Conservation (phyloP, 2,797 vertebrate species). For the Gymnopithys bicolor region DNA sequence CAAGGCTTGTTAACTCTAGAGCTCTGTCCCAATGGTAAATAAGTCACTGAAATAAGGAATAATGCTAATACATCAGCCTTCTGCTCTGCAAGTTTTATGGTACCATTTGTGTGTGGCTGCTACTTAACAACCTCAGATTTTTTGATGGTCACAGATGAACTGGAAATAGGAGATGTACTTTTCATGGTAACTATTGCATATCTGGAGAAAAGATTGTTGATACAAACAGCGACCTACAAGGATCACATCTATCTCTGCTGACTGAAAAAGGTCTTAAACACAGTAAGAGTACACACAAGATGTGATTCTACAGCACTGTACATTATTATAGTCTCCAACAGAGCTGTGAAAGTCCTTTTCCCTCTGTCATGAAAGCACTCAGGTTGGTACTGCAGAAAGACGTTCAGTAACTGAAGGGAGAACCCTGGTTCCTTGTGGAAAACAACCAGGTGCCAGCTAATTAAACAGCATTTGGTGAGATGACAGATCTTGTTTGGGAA, state of each 20-base stretch:
- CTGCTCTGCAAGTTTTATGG: background rate
- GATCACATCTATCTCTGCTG: background rate
- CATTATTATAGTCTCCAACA: background rate
- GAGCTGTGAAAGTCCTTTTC: background rate
- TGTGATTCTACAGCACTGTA: background rate
- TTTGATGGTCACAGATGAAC: background rate
- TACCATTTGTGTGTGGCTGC: background rate
- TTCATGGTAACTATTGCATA: constrained; percentile 16
- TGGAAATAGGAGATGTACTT: constrained; percentile 38
- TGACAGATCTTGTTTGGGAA: background rate
- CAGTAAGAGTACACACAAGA: background rate
- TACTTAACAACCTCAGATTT: constrained; percentile 33
- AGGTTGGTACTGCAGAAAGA: background rate
- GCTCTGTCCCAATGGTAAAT: background rate
- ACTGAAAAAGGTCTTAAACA: background rate
- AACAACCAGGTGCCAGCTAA: background rate
- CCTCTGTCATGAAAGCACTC: background rate
- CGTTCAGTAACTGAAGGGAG: background rate
- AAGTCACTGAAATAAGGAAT: background rate
- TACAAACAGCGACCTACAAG: constrained; percentile 38
- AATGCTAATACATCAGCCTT: background rate
- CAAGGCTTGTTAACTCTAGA: background rate
- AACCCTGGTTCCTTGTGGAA: background rate
- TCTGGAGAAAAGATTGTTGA: constrained; percentile 17
- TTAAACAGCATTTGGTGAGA: background rate